Evolutionary conservation across 2,113 vertebrate species (phyloP).

Genomic region (Onychostoma macrolepis): DNA sequence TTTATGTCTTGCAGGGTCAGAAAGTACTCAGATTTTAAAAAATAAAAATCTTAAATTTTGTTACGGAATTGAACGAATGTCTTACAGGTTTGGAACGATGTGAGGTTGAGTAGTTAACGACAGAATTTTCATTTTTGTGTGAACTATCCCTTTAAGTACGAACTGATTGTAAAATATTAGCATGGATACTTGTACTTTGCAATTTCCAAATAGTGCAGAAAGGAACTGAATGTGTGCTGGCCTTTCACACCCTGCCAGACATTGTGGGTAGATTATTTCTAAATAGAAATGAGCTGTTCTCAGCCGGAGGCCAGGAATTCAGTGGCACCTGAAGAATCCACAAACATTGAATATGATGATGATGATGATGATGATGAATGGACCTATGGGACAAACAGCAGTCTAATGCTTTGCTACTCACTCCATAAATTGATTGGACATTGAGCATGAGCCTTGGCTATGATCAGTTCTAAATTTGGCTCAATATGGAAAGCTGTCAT

Average conservation of each 20-base stretch:
- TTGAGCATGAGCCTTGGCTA: neutral
- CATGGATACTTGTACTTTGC: neutral
- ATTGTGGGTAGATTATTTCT: slow-evolving; percentile 61
- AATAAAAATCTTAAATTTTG: too few relatives aligned
- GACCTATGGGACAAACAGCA: neutral
- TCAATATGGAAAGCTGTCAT: neutral
- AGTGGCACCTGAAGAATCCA: slow-evolving; percentile 32
- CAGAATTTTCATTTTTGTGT: too few relatives aligned
- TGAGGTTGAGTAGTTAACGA: too few relatives aligned
- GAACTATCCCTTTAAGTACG: neutral
- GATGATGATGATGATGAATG: slow-evolving; percentile 3
- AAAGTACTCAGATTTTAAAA: too few relatives aligned
- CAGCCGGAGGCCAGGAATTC: neutral
- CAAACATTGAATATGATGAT: slow-evolving; percentile 25
- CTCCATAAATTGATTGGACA: neutral
- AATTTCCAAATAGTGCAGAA: neutral
- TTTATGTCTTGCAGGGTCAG: too few relatives aligned
- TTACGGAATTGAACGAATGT: too few relatives aligned
- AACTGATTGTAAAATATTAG: neutral
- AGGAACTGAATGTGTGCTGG: neutral
- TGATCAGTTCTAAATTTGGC: neutral
- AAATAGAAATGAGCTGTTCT: slow-evolving; percentile 58
- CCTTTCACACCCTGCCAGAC: slow-evolving; percentile 72
- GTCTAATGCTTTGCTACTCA: neutral
- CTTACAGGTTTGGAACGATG: too few relatives aligned